phyloP scores from a whole-genome alignment of 1,140 invertebrate genomes.

The Venturia canescens region DNA sequence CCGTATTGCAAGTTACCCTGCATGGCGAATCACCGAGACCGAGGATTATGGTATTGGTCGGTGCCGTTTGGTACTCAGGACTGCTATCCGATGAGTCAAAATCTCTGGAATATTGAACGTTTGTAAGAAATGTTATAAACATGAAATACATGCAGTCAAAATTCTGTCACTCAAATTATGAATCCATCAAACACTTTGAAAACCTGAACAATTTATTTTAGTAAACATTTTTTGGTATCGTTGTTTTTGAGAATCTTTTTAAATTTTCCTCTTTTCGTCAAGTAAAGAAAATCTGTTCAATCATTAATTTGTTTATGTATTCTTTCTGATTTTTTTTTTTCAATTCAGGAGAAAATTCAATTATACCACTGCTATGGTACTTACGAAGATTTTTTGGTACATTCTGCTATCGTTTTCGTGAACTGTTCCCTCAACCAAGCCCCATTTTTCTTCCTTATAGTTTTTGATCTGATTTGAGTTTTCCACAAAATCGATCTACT shows the following conservation, averaged over 20 bases:
- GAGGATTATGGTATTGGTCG: slow-evolving; percentile 12
- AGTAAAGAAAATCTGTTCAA: no score
- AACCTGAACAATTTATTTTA: no score
- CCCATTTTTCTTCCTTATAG: not conserved
- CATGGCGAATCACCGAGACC: slow-evolving; percentile 18
- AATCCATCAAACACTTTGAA: no score
- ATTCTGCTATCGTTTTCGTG: not conserved
- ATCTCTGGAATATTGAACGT: not conserved
- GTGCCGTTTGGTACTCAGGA: not conserved
- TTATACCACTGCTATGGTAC: not conserved
- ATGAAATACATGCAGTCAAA: no score
- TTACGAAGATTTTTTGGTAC: not conserved
- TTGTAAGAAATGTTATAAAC: not conserved
- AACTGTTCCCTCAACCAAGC: not conserved
- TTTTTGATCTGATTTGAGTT: slow-evolving; percentile 32
- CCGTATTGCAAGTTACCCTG: not conserved
- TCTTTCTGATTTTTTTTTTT: no score
- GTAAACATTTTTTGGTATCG: no score
- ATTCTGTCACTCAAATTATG: no score
- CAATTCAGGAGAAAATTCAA: no score
- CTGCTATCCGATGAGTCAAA: not conserved
- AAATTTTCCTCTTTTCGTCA: no score
- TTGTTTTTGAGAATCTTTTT: no score
- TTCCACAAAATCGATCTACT: slow-evolving; percentile 37
- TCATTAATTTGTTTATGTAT: no score